Base-by-base conservation (phyloP, 2,113 vertebrate species). In the Notarius lentiginosus region DNA sequence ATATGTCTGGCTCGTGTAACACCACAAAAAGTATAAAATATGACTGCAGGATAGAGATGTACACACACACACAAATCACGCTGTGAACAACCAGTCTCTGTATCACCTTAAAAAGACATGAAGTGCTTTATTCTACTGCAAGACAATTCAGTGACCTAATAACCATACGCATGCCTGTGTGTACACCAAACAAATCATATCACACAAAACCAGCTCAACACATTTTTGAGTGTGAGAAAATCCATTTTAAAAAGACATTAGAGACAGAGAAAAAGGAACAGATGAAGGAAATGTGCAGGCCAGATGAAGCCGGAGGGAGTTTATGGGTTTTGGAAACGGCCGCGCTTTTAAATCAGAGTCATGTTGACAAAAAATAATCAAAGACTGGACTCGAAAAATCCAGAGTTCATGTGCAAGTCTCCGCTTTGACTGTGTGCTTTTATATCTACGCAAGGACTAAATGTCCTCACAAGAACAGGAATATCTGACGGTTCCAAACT, bases 281-380 rank as follows among this genome's bases (percentile, higher is more conserved):
- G 27, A 18, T 7, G 55, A 88, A 82, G 90, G 65, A 90, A 91
- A 90, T 88, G 86, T 90, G 91, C 87, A 89, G 41, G 53, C 90
- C 92, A 93, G 91, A 94, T 92, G 92, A 89, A 90, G 89, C 89
- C 76, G 34, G 20, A 73, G 81, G 79, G 88, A 77, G 88, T 89
- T 87, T 86, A 89, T 87, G 84, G 90, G 89, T 84, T 90, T 88
- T 84, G 75, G 81, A 89, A 86, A 87, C 53, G 86, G 82, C 84
- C 79, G 76, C 41, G 14, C 65, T 88, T 63, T 87, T 90, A 93
- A 92, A 90, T 92, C 90, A 88, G 77, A 86, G 60, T 90, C 80
- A 66, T 87, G 83, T 90, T 60, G 41, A 89, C 88, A 84, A 75
- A 55, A 82, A 60, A 87, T 91, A 90, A 92, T 94, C 91, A 91